A percentile compares a stretch with the other conserved stretches of the same genome.
Evolutionary conservation across 2,888 invertebrate species (phyloP).

Genomic region (Drosophila villosipedis): DNA sequence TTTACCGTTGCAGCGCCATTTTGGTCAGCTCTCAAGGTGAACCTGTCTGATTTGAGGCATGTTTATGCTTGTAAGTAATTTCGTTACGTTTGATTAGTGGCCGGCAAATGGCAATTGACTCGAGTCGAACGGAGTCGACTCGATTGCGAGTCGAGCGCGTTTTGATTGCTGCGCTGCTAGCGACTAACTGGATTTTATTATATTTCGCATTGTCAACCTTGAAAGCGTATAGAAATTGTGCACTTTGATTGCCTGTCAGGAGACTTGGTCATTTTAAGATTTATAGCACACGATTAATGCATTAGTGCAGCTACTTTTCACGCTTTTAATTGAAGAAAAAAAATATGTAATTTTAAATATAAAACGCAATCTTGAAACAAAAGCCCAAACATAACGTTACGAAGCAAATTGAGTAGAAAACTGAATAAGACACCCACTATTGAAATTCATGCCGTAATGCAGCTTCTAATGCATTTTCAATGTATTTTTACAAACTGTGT

Average conservation of each 20-base stretch:
- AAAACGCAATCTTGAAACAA: constrained; percentile 21
- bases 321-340: constrained; percentile 63
- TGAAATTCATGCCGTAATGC: constrained; percentile 67
- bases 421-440: constrained; percentile 43
- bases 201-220: constrained; percentile 67
- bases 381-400: constrained; percentile 22
- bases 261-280: constrained; percentile 59
- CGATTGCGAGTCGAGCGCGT: constrained; percentile 24
- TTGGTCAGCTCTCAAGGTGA: constrained; percentile 82
- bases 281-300: constrained; percentile 80
- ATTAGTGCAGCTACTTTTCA: constrained; percentile 59
- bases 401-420: constrained; percentile 22
- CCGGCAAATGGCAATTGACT: constrained; percentile 80
- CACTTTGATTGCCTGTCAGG: constrained; percentile 68
- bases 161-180: constrained; percentile 41
- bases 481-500: constrained; percentile 69
- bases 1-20: constrained; percentile 79
- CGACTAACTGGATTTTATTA: constrained; percentile 65
- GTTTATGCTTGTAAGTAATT: constrained; percentile 72
- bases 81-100: constrained; percentile 79
- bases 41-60: constrained; percentile 80
- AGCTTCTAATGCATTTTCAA: constrained; percentile 78
- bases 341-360: not conserved
- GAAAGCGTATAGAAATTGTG: constrained; percentile 72
- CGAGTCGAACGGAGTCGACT: constrained; percentile 20